Evolutionary conservation across 2,113 vertebrate genomes (phyloP).

Genomic region (Alaudala cheleensis): DNA sequence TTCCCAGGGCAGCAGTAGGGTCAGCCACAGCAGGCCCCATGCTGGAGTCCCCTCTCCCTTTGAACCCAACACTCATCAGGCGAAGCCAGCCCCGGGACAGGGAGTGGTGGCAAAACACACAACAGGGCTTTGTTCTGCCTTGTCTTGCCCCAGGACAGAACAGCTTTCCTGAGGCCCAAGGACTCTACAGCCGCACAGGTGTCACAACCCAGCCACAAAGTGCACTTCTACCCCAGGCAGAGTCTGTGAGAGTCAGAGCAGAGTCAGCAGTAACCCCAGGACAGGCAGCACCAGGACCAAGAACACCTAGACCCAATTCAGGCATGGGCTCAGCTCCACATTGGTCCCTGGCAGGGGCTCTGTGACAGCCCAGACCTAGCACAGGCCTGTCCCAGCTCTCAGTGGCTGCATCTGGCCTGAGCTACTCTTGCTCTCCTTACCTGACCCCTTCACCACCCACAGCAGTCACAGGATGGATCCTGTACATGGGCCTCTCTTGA

Average conservation of each 20-base stretch:
- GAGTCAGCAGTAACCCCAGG: not conserved
- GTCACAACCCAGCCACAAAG: not conserved
- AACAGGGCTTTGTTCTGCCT: not conserved
- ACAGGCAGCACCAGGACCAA: not conserved
- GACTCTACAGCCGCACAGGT: not conserved
- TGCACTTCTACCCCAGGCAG: not conserved
- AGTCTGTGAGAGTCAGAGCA: not conserved
- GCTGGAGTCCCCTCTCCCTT: not conserved
- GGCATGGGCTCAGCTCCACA: not conserved
- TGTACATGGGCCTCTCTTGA: not conserved
- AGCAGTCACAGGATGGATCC: not conserved
- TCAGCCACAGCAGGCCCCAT: not conserved
- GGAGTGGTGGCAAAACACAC: not conserved
- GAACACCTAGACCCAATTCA: not conserved
- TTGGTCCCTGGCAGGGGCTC: not conserved
- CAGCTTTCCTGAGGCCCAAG: not conserved
- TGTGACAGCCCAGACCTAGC: not conserved
- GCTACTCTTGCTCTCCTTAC: not conserved
- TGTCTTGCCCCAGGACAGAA: not conserved
- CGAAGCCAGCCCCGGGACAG: not conserved
- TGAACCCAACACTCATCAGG: not conserved
- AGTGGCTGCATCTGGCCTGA: not conserved
- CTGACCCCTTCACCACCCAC: not conserved
- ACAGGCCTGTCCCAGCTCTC: not conserved
- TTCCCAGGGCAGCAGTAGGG: not conserved